phyloP scores from a whole-genome alignment of 2,888 invertebrate species.

The Ectemnius lituratus region DNA sequence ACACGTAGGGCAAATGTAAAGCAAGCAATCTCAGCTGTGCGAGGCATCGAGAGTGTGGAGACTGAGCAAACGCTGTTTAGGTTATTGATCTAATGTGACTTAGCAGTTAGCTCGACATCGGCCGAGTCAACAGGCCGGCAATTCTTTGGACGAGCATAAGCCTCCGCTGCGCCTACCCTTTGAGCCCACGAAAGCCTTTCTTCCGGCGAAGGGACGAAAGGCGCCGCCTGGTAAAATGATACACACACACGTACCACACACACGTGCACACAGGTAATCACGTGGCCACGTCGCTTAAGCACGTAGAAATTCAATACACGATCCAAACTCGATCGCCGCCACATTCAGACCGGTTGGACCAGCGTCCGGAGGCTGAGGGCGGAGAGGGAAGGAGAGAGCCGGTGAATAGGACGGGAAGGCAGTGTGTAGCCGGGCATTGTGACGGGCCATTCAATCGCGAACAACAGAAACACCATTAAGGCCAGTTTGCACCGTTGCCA shows the following conservation, averaged over 20 bases:
- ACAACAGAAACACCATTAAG: constrained; percentile 62
- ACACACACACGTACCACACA: not conserved
- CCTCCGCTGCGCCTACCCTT: too few relatives aligned
- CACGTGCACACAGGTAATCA: constrained; percentile 37
- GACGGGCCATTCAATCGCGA: constrained; percentile 51
- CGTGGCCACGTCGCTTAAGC: constrained; percentile 37
- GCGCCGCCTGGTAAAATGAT: constrained; percentile 24
- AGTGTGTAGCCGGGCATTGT: constrained; percentile 41
- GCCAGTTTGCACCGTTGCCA: constrained; percentile 50
- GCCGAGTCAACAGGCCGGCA: too few relatives aligned
- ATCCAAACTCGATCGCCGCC: constrained; percentile 52
- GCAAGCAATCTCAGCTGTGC: too few relatives aligned
- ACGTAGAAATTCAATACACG: constrained; percentile 61
- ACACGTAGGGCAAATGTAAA: too few relatives aligned
- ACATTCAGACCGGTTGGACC: not conserved
- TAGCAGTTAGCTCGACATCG: not conserved
- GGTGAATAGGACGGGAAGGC: constrained; percentile 55
- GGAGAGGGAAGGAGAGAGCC: constrained; percentile 9
- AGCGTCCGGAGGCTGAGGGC: too few relatives aligned
- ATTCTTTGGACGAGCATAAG: too few relatives aligned
- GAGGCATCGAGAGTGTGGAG: not conserved
- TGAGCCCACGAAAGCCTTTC: too few relatives aligned
- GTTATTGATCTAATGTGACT: constrained; percentile 3
- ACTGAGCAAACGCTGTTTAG: not conserved
- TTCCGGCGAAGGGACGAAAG: constrained; percentile 6